Conservation (phyloP, 1,140 invertebrate genomes). For the Lasioglossum baleicum region DNA sequence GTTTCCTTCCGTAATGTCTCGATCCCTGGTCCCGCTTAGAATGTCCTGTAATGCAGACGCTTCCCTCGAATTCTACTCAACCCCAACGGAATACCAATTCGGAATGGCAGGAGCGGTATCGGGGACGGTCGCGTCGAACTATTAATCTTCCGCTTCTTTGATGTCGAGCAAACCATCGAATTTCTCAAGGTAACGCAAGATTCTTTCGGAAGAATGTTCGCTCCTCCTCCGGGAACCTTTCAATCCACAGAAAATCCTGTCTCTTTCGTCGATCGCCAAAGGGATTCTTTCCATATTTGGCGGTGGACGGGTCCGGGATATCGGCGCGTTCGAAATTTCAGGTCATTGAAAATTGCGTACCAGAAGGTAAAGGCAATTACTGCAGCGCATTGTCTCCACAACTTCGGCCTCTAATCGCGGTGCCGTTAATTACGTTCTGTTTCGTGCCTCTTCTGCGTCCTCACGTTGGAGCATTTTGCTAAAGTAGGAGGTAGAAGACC, state of each 20-base stretch:
- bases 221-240: slow-evolving; percentile 3
- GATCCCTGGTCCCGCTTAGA: neutral
- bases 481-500: too few relatives aligned
- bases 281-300: slow-evolving; percentile 40
- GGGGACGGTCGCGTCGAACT: slow-evolving; percentile 14
- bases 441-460: neutral
- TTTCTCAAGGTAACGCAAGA: slow-evolving; percentile 50
- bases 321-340: slow-evolving; percentile 13
- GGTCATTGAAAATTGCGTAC: slow-evolving; percentile 7
- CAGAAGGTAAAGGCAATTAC: slow-evolving; percentile 1
- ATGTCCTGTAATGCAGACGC: neutral
- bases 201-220: slow-evolving; percentile 46
- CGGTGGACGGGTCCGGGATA: neutral
- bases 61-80: neutral
- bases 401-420: neutral
- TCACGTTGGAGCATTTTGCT: neutral
- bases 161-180: slow-evolving; percentile 43
- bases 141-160: slow-evolving; percentile 48
- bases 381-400: neutral
- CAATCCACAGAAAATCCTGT: slow-evolving; percentile 41
- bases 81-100: slow-evolving; percentile 14
- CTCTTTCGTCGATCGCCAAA: slow-evolving; percentile 28
- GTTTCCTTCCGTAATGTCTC: neutral
- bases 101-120: neutral
- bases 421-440: neutral